Evolutionary conservation across 2,888 invertebrate genomes (phyloP), one percentile per base, ranked within the genome.

Genomic region (Rhingia campestris): DNA sequence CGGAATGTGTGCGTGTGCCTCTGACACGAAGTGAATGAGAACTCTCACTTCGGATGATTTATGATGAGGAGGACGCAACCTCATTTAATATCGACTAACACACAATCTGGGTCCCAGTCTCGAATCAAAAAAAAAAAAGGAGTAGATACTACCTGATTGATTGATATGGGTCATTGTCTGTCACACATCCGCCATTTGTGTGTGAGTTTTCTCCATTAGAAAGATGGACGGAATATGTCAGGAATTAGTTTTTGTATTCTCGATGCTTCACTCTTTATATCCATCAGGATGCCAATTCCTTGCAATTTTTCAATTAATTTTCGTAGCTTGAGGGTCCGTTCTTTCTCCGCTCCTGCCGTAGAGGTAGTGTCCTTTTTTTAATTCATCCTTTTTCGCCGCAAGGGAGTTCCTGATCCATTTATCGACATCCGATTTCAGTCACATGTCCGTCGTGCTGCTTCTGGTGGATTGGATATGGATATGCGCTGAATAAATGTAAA

Each of bases 361-460:
- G 22, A 22, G 22, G 22, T 22, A 22, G 22, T 22, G 22, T 22
- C 33, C 45, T 56, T 56, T 56, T 37, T 37, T 12, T 37, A 22
- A 30, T 53, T 43, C 10, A 12, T 59, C 35, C 9, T 7, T 41
- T 22, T 10, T 22, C 1, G 59, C 72, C 63, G 37, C 30, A 10
- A 30, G 73, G 73, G 63, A 73, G 43, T 73, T 73, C 54, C 63
- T 73, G 73, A 54, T 73, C 37, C 73, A 73, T 61, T 73, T 73
- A 54, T 54, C 54, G 63, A 63, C 61, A 63, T 73, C 73, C 73
- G 73, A 63, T 54, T 70, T 49, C 33, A 51, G 5, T 59, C 58
- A 32, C 10, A 41, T 37, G 35, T 41, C 41, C 41, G 9, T 32
- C 32, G 32, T 6, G 14, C 30, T 12, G 47, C 37, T 22, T 39